A percentile compares a stretch with the other conserved stretches of the same genome.
Conservation (phyloP, 1,140 invertebrate species). For the Drosophila elegans region DNA sequence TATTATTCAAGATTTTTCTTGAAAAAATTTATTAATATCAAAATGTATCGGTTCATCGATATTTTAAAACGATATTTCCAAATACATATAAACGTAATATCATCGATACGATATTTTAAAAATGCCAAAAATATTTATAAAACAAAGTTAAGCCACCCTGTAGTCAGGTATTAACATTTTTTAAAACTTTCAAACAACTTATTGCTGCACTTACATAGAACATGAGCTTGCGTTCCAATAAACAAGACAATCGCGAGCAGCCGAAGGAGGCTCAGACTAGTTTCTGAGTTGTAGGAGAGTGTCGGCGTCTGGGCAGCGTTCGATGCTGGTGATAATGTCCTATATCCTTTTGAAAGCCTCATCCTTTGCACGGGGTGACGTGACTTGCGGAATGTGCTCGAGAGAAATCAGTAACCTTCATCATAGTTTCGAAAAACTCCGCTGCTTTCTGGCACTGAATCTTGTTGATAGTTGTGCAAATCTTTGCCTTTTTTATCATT, state of each 20-base stretch:
- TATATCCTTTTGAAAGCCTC: constrained; percentile 61
- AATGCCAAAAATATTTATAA: no score
- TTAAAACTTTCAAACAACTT: constrained; percentile 7
- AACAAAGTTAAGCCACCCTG: no score
- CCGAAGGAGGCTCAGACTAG: constrained; percentile 47
- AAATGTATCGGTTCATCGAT: no score
- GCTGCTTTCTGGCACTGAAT: constrained; percentile 23
- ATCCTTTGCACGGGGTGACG: constrained; percentile 77
- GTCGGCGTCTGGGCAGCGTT: constrained; percentile 38
- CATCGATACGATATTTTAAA: no score
- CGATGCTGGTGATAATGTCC: constrained; percentile 62
- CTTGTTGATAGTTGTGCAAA: constrained; percentile 10
- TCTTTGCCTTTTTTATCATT: constrained; percentile 6
- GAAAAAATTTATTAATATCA: no score
- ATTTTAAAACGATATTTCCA: no score
- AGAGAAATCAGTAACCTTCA: constrained; percentile 66
- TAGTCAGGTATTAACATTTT: not conserved
- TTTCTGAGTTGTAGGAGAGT: constrained; percentile 10
- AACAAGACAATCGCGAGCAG: constrained; percentile 51
- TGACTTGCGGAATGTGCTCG: constrained; percentile 58
- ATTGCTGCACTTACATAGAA: constrained; percentile 34
- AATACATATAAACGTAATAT: no score
- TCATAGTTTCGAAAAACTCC: constrained; percentile 45
- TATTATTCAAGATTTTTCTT: no score
- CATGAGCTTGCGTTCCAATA: constrained; percentile 50